These are phyloP conservation scores for Dipus sagitta DNA, from an alignment of 2,797 vertebrate genomes.

Conservation along the genomic window DNA sequence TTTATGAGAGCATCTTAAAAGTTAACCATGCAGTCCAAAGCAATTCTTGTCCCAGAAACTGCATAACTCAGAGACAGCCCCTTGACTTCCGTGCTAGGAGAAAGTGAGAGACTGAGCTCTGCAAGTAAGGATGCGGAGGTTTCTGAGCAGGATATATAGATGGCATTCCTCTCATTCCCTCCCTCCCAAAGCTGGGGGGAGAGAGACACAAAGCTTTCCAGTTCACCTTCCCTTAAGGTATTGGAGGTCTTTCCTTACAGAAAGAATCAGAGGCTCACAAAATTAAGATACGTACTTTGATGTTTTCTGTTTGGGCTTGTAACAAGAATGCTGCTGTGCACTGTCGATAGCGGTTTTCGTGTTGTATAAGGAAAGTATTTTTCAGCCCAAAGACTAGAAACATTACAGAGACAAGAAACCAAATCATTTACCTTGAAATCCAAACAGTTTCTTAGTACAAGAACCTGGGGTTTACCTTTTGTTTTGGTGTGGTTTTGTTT, in stretches of 20 bases:
- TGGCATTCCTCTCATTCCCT: too few relatives aligned
- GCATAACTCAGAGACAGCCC: background rate
- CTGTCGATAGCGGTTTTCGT: slow-evolving; percentile 94
- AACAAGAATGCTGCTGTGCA: slow-evolving; percentile 93
- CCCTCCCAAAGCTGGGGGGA: background rate
- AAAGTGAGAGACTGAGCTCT: background rate
- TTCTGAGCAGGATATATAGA: background rate
- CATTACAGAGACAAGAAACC: slow-evolving; percentile 52
- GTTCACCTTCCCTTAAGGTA: background rate
- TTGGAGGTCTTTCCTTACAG: background rate
- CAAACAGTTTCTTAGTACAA: slow-evolving; percentile 14
- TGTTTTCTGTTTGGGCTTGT: slow-evolving; percentile 91
- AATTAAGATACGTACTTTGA: slow-evolving; percentile 89
- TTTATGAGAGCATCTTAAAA: background rate
- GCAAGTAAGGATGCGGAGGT: background rate
- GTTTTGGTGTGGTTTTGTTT: slow-evolving; percentile 17
- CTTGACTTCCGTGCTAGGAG: background rate
- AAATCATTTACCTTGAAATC: slow-evolving; percentile 56
- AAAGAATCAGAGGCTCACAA: slow-evolving; percentile 44
- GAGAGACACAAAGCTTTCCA: background rate
- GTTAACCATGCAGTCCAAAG: background rate
- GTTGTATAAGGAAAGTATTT: slow-evolving; percentile 95
- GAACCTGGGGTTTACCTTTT: background rate
- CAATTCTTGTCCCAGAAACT: background rate
- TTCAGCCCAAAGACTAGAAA: slow-evolving; percentile 90